phyloP scores from a whole-genome alignment of 2,888 invertebrate genomes.

The Tetranychus truncatus region DNA sequence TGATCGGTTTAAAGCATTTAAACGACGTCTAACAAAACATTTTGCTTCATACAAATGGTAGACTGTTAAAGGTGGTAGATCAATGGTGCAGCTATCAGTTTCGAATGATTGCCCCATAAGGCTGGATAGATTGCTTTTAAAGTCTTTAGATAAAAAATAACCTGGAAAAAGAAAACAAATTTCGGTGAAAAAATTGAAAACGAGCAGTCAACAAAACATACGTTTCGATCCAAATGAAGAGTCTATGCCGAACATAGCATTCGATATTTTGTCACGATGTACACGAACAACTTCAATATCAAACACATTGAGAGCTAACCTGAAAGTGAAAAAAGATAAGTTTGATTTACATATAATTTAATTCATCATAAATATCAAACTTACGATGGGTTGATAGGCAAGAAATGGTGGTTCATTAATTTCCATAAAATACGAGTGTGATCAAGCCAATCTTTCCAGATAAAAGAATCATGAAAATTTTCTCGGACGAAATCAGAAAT shows the following conservation, averaged over 20 bases:
- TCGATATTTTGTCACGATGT: neutral
- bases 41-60: neutral
- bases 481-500: neutral
- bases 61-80: neutral
- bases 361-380: neutral
- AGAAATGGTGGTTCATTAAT: neutral
- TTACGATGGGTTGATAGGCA: neutral
- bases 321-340: neutral
- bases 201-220: neutral
- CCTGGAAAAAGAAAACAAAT: neutral
- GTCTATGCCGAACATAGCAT: neutral
- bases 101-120: neutral
- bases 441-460: constrained; percentile 1
- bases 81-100: neutral
- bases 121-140: neutral
- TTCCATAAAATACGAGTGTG: neutral
- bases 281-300: neutral
- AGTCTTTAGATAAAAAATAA: neutral
- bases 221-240: neutral
- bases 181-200: neutral
- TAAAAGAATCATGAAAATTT: neutral
- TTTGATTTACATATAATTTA: neutral
- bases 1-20: neutral
- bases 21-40: neutral
- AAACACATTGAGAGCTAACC: neutral